These are phyloP conservation scores for Conus ventricosus DNA, from an alignment of 1,140 invertebrate species.

Conservation along the genomic window DNA sequence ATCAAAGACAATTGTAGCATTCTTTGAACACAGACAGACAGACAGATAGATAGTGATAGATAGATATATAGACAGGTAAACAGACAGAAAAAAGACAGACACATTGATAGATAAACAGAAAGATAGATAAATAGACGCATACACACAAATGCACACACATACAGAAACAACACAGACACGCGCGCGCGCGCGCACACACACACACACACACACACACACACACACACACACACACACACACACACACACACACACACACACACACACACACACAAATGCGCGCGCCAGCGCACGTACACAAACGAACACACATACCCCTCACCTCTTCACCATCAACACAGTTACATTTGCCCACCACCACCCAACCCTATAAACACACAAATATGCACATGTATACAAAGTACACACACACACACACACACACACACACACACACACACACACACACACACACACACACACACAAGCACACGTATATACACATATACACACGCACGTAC, in stretches of 20 bases:
- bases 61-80: too few relatives aligned
- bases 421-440: background rate
- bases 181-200: too few relatives aligned
- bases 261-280: background rate
- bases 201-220: background rate
- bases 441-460: background rate
- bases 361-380: too few relatives aligned
- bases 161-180: background rate
- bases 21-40: background rate
- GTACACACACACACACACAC: conserved; percentile 10
- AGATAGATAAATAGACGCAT: background rate
- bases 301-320: too few relatives aligned
- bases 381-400: background rate
- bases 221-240: background rate
- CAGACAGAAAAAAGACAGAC: too few relatives aligned
- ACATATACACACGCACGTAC: background rate
- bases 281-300: too few relatives aligned
- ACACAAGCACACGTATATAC: background rate
- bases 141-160: conserved; percentile 12
- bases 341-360: too few relatives aligned
- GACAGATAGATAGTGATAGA: too few relatives aligned
- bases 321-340: background rate
- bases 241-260: conserved; percentile 1
- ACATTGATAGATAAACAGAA: too few relatives aligned
- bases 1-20: background rate